A percentile compares a stretch with the other conserved stretches of the same genome.
These are phyloP conservation scores for Polypterus senegalus DNA, from an alignment of 2,113 vertebrate species.

Conservation along the genomic window DNA sequence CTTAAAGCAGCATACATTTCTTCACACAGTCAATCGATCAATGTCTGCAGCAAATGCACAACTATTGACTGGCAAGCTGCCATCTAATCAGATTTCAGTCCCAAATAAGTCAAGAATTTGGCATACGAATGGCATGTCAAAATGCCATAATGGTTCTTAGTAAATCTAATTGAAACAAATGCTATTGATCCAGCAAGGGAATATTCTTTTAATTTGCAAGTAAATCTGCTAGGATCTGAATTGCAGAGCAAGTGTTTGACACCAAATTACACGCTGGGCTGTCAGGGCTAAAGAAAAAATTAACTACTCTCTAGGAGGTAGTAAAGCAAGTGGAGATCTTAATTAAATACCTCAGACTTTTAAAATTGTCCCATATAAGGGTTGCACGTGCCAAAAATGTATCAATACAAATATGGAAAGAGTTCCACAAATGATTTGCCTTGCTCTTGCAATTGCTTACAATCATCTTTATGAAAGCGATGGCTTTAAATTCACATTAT, in stretches of 20 bases:
- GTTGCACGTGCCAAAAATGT: too few species aligned
- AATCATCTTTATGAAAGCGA: too few species aligned
- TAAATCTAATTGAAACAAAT: conserved; percentile 50
- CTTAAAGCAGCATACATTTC: conserved; percentile 14
- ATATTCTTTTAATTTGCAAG: conserved; percentile 34
- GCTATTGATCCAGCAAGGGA: conserved; percentile 27
- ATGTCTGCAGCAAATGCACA: conserved; percentile 22
- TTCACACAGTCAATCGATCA: conserved; percentile 29
- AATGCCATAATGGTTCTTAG: conserved; percentile 37
- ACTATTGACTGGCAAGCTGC: conserved; percentile 21
- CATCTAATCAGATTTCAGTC: conserved; percentile 29
- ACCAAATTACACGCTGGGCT: conserved; percentile 31
- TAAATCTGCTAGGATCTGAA: conserved; percentile 35
- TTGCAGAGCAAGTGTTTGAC: conserved; percentile 35
- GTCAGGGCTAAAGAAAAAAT: conserved; percentile 33
- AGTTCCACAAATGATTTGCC: too few species aligned
- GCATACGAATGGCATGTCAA: conserved; percentile 22
- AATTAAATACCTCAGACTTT: conserved; percentile 41
- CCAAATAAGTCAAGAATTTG: conserved; percentile 20
- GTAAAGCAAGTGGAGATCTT: conserved; percentile 33
- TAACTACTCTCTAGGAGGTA: conserved; percentile 27
- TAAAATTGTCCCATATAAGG: conserved; percentile 2
- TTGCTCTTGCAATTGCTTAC: too few species aligned
- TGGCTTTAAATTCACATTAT: too few species aligned
- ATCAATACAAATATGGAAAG: too few species aligned